Percentiles rank a stretch among this genome's conserved stretches.
These are phyloP conservation scores for Lapara coniferarum DNA, from an alignment of 2,888 invertebrate species.

Conservation along the genomic window DNA sequence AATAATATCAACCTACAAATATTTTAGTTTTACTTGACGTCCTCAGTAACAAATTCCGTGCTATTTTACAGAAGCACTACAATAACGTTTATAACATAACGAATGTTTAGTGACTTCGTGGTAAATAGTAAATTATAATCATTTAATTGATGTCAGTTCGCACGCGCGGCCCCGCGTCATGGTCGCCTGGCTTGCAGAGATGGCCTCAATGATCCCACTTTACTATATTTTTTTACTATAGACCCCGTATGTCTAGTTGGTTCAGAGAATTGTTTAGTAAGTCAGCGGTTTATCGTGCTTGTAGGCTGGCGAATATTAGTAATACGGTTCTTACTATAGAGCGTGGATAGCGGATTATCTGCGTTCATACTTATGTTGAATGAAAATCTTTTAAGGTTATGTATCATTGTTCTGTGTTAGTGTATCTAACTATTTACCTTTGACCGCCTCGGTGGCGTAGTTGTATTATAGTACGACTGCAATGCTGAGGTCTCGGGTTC, in stretches of 20 bases:
- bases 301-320: not conserved
- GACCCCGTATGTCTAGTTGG: conserved; percentile 26
- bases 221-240: conserved; percentile 35
- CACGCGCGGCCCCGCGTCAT: conserved; percentile 51
- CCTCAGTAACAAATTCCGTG: not conserved
- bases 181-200: conserved; percentile 48
- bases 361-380: too few species aligned
- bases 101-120: conserved; percentile 26
- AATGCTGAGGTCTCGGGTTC: too few species aligned
- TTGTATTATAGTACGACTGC: too few species aligned
- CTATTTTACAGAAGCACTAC: not conserved
- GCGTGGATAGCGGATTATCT: too few species aligned
- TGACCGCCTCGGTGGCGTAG: too few species aligned
- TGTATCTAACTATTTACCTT: too few species aligned
- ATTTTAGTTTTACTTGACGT: not conserved
- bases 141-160: conserved; percentile 41
- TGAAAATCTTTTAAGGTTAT: too few species aligned
- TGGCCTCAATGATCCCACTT: conserved; percentile 47
- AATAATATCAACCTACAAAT: too few species aligned
- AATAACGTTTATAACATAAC: not conserved
- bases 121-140: conserved; percentile 32
- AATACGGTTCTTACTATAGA: not conserved
- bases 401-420: too few species aligned
- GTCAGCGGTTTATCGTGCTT: not conserved
- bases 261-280: conserved; percentile 3